Percentiles rank a stretch among this genome's conserved stretches.
Evolutionary conservation across 64 coral and sea anemone species (phyloP).

Genomic region (Montipora sp.): DNA sequence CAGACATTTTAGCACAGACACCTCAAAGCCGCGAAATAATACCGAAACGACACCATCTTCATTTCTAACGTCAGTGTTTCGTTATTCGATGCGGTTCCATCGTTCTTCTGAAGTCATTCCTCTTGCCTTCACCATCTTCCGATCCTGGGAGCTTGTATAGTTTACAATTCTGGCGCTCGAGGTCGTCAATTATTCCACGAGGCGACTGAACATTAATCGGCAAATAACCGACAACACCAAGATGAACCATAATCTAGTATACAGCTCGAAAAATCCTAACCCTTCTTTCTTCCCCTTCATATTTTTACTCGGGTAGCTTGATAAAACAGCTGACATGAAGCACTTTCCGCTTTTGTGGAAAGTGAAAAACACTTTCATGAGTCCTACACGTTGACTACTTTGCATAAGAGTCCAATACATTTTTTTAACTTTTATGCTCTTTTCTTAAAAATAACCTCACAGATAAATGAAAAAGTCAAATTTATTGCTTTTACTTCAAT

Average conservation of each 20-base stretch:
- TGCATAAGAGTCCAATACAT: background rate
- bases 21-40: no score
- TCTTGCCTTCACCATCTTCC: background rate
- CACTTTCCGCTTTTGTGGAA: constrained; percentile 15
- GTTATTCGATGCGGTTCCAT: background rate
- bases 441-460: background rate
- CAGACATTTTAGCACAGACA: no score
- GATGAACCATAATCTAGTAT: background rate
- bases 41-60: no score
- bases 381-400: constrained; percentile 31
- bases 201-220: background rate
- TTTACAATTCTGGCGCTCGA: background rate
- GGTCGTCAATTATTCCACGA: background rate
- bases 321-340: constrained; percentile 55
- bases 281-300: background rate
- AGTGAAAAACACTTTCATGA: constrained; percentile 31
- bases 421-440: constrained; percentile 16
- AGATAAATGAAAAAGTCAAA: constrained; percentile 2
- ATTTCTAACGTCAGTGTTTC: no score
- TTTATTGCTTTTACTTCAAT: background rate
- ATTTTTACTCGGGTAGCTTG: background rate
- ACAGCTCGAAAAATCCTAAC: background rate
- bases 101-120: background rate
- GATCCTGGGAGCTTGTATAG: constrained; percentile 3
- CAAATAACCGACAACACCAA: background rate